Evolutionary conservation across 92 coral and sea anemone genomes (phyloP).

Genomic region (Porites rus): DNA sequence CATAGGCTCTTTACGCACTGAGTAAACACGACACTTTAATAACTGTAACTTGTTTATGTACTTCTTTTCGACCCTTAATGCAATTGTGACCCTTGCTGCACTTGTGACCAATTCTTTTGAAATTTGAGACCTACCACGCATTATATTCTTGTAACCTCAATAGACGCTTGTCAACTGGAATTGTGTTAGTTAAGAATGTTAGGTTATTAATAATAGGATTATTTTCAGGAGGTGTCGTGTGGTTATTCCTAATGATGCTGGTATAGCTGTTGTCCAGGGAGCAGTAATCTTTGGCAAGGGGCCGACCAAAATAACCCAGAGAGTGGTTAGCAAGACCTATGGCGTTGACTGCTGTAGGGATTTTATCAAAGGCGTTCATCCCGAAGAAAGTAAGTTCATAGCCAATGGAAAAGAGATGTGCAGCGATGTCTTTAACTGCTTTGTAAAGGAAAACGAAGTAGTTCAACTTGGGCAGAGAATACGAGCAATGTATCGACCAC

Average conservation of each 20-base stretch:
- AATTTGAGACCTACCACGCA: no score
- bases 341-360: constrained; percentile 49
- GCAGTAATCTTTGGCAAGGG: constrained; percentile 78
- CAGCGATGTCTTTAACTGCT: constrained; percentile 57
- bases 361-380: constrained; percentile 64
- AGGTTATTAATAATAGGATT: no score
- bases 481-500: background rate
- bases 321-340: constrained; percentile 62
- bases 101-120: no score
- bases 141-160: no score
- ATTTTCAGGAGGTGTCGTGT: constrained; percentile 18
- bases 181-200: no score
- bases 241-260: constrained; percentile 67
- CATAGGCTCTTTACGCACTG: no score
- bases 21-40: no score
- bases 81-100: no score
- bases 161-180: no score
- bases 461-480: constrained; percentile 45
- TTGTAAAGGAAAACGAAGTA: constrained; percentile 72
- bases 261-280: constrained; percentile 77
- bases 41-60: no score
- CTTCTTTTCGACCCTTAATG: no score
- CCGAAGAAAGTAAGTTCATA: constrained; percentile 54
- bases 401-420: constrained; percentile 68
- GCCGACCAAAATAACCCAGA: constrained; percentile 63